phyloP scores from a whole-genome alignment of 2,888 invertebrate species.

The Congeria kusceri region DNA sequence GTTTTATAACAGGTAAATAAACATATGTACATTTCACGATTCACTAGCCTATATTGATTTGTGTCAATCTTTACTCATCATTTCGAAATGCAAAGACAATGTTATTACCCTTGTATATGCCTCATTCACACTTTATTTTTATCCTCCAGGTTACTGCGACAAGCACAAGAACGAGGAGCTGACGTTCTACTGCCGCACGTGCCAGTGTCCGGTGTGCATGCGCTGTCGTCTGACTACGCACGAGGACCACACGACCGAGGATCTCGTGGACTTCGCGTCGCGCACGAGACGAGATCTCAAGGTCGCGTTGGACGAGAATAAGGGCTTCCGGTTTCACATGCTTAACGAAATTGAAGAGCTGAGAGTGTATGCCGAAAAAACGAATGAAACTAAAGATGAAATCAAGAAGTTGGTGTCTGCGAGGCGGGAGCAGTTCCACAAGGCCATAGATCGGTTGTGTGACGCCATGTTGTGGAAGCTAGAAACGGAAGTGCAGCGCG shows the following conservation, averaged over 20 bases:
- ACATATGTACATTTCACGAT: too few species aligned
- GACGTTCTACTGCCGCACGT: slow-evolving; percentile 62
- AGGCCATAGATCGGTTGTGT: slow-evolving; percentile 47
- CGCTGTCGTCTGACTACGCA: slow-evolving; percentile 60
- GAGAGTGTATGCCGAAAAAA: slow-evolving; percentile 36
- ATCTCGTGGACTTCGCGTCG: slow-evolving; percentile 51
- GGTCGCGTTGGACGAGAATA: slow-evolving; percentile 47
- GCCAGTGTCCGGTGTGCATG: slow-evolving; percentile 55
- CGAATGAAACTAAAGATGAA: slow-evolving; percentile 31
- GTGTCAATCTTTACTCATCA: too few species aligned
- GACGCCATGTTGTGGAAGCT: slow-evolving; percentile 42
- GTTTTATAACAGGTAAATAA: too few species aligned
- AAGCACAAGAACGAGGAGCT: slow-evolving; percentile 62
- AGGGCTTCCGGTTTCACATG: slow-evolving; percentile 50
- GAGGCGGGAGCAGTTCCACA: slow-evolving; percentile 48
- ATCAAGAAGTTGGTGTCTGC: slow-evolving; percentile 31
- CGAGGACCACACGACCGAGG: slow-evolving; percentile 64
- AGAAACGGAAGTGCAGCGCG: slow-evolving; percentile 42
- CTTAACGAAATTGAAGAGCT: slow-evolving; percentile 59
- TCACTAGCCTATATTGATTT: too few species aligned
- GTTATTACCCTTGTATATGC: too few species aligned
- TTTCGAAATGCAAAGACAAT: too few species aligned
- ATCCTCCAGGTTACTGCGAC: slow-evolving; percentile 55
- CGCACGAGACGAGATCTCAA: slow-evolving; percentile 46
- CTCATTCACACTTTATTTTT: too few species aligned